Conservation (phyloP, 2,113 vertebrate species). For the Athene cunicularia region DNA sequence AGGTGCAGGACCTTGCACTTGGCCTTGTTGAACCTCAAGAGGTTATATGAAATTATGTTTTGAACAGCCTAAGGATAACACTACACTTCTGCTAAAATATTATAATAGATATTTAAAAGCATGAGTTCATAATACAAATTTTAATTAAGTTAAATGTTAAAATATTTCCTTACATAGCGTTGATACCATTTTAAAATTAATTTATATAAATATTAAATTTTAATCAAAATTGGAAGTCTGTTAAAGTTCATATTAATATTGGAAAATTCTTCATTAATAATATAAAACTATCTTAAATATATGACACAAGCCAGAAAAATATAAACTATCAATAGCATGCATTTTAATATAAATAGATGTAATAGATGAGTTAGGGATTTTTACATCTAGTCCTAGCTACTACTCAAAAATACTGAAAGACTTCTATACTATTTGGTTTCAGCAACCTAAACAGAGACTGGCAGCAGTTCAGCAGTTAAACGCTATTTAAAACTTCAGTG, state of each 20-base stretch:
- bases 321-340: neutral
- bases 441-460: neutral
- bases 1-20: neutral
- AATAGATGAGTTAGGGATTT: neutral
- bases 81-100: neutral
- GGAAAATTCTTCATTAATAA: neutral
- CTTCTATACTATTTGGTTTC: neutral
- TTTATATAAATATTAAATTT: neutral
- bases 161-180: neutral
- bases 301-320: neutral
- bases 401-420: neutral
- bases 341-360: neutral
- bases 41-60: neutral
- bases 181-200: neutral
- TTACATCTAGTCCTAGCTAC: neutral
- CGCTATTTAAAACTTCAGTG: neutral
- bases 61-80: neutral
- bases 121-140: neutral
- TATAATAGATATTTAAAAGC: neutral
- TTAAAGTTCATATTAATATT: neutral
- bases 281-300: neutral
- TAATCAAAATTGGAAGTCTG: neutral
- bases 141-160: neutral
- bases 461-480: neutral
- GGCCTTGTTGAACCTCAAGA: neutral